These are phyloP conservation scores for Thumatha senex DNA, from an alignment of 2,888 invertebrate species.

Conservation along the genomic window DNA sequence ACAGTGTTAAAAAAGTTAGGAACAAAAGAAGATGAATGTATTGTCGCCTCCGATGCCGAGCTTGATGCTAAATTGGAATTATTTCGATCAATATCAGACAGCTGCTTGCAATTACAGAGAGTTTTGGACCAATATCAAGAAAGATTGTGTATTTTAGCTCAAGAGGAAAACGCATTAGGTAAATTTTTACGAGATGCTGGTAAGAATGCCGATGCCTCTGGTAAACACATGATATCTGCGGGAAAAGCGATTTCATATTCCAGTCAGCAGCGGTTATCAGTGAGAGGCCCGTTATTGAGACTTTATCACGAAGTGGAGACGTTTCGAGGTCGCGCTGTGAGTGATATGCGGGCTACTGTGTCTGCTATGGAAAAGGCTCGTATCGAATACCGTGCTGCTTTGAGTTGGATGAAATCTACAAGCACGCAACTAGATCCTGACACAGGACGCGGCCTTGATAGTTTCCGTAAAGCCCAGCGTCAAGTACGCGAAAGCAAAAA, in stretches of 20 bases:
- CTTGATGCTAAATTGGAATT: slow-evolving; percentile 98
- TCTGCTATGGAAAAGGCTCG: slow-evolving; percentile 97
- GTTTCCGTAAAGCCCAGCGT: slow-evolving; percentile 95
- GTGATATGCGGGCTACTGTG: slow-evolving; percentile 95
- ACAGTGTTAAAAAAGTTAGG: slow-evolving; percentile 96
- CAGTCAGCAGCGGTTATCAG: slow-evolving; percentile 95
- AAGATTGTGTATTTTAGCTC: slow-evolving; percentile 94
- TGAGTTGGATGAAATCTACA: slow-evolving; percentile 99
- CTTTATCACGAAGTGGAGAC: slow-evolving; percentile 99
- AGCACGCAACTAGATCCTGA: slow-evolving; percentile 98
- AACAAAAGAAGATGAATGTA: slow-evolving; percentile 98
- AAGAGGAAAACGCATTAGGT: slow-evolving; percentile 97
- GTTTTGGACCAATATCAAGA: slow-evolving; percentile 97
- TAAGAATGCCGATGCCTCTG: slow-evolving; percentile 94
- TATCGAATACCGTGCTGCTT: slow-evolving; percentile 96
- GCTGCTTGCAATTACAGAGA: slow-evolving; percentile 93
- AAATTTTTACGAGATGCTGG: slow-evolving; percentile 97
- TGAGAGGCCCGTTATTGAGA: slow-evolving; percentile 92
- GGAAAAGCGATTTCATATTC: slow-evolving; percentile 94
- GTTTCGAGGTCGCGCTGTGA: slow-evolving; percentile 96
- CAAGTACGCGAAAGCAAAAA: slow-evolving; percentile 92
- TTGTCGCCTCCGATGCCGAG: slow-evolving; percentile 97
- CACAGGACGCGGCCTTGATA: slow-evolving; percentile 96
- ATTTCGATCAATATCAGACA: slow-evolving; percentile 95
- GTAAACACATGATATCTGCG: slow-evolving; percentile 82